Base-by-base conservation (phyloP, 2,113 vertebrate species). In the Acanthisitta chloris region DNA sequence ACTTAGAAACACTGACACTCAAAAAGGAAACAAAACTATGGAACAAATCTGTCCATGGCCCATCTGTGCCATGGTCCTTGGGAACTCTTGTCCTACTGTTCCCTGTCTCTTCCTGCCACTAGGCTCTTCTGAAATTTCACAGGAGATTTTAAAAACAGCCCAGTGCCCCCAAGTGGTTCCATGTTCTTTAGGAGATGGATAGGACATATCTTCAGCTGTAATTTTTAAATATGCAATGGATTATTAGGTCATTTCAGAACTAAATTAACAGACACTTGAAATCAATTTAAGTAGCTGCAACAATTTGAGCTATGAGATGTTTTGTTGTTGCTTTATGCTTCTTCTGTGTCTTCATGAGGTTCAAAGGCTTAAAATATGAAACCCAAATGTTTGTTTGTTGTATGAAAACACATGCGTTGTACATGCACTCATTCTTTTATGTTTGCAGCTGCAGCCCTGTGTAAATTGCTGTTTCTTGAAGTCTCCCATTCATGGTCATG, bases 401-500 rank as follows among this genome's bases (percentile, higher is more conserved):
- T 80, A 86, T 74, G 45, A 88, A 61, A 77, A 45, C 0, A 6
- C 49, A 45, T 29, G 34, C 81, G 66, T 88, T 88, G 29, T 82
- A 43, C 61, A 40, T 36, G 65, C 1, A 7, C 36, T 88, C 21
- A 14, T 49, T 54, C 70, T 93, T 92, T 96, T 57, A 66, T 62
- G 40, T 42, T 54, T 92, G 52, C 94, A 97, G 81, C 92, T 96
- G 90, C 86, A 94, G 52, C 45, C 48, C 62, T 72, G 17, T 61
- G 66, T 61, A 93, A 94, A 92, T 82, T 77, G 81, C 23, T 92
- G 49, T 88, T 96, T 95, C 92, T 61, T 72, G 45, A 79, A 86
- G 72, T 57, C n/a, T 70, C 19, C 57, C 54, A 73, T 92, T 94
- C 81, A 92, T 45, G 85, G 33, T 79, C 65, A 23, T 25, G 36